Evolutionary conservation across 1,140 invertebrate species (phyloP).

Genomic region (Diabrotica undecimpunctata): DNA sequence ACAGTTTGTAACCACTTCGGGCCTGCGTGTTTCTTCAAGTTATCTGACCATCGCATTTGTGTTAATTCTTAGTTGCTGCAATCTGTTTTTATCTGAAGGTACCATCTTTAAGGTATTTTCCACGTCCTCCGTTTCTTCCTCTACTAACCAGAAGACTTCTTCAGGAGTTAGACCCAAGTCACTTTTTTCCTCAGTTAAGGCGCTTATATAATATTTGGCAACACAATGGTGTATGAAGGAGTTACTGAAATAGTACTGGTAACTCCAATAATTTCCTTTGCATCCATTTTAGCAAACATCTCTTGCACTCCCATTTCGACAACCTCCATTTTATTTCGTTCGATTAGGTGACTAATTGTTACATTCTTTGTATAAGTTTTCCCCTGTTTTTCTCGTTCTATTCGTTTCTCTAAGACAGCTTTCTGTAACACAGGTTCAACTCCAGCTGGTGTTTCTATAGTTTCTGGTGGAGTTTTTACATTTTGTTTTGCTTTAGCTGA

Average conservation of each 20-base stretch:
- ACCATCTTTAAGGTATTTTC: conserved; percentile 34
- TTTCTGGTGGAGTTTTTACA: neutral
- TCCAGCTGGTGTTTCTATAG: conserved; percentile 13
- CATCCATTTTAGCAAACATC: conserved; percentile 11
- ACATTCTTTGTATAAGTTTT: conserved; percentile 25
- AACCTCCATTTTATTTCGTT: conserved; percentile 1
- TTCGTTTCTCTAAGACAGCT: conserved; percentile 22
- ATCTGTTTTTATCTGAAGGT: conserved; percentile 32
- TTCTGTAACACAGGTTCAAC: conserved; percentile 25
- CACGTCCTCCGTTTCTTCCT: conserved; percentile 38
- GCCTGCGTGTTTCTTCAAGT: no score
- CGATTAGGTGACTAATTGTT: conserved; percentile 19
- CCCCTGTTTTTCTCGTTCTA: conserved; percentile 18
- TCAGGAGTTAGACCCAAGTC: conserved; percentile 11
- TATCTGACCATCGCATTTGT: no score
- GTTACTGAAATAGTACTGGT: conserved; percentile 28
- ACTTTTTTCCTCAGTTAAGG: conserved; percentile 12
- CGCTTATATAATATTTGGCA: conserved; percentile 21
- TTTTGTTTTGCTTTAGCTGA: conserved; percentile 8
- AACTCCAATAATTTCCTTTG: conserved; percentile 22
- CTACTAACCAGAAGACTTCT: conserved; percentile 28
- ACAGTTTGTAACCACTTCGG: no score
- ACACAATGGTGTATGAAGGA: conserved; percentile 22
- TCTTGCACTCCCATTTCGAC: conserved; percentile 26
- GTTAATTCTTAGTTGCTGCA: conserved; percentile 30